Base-by-base conservation (phyloP, 2,797 vertebrate species). In the Chelidonichthys spinosus region DNA sequence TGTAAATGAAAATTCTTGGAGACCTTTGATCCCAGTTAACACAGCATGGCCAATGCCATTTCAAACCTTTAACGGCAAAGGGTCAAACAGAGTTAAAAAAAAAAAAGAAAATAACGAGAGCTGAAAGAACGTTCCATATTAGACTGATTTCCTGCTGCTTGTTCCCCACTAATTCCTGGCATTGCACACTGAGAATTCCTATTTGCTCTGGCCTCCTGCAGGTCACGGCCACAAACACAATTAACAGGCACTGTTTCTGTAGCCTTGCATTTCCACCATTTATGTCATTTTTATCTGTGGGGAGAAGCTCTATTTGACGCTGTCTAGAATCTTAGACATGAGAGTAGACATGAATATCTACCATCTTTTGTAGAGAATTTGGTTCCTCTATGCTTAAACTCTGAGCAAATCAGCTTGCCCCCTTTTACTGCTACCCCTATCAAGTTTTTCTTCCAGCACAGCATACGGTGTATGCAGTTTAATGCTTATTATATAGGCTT, bases 131-230 rank as follows among this genome's bases (percentile, higher is more conserved):
- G 82, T 85, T 87, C 72, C 86, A 84, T 76, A 88, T 81, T 82
- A 87, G 88, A 84, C 63, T 59, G 66, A 76, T 84, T 86, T 84
- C 90, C 84, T 83, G 81, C 78, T 80, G 83, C 72, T 81, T 75
- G 61, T 69, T 84, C 72, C 59, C 58, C 15, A 44, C 81, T 77
- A 83, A 74, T 76, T 85, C 68, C 83, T 70, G 47, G 80, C 76
- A 72, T 63, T 71, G 64, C 40, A 81, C 77, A 65, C 79, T 81
- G 85, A 73, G 55, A 52, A 59, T 61, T 73, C 44, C 70, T 75
- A 79, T 90, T 90, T 82, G 53, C 73, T 82, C 76, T 83, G 86
- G 85, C 79, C 76, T 80, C 56, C 74, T 67, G 65, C 73, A 84
- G 68, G 74, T 83, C 72, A 77, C 47, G 69, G 65, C 62, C 63